A percentile compares a stretch with the other conserved stretches of the same genome.
Conservation (phyloP, 2,888 invertebrate genomes). For the Lycophotia porphyrea region DNA sequence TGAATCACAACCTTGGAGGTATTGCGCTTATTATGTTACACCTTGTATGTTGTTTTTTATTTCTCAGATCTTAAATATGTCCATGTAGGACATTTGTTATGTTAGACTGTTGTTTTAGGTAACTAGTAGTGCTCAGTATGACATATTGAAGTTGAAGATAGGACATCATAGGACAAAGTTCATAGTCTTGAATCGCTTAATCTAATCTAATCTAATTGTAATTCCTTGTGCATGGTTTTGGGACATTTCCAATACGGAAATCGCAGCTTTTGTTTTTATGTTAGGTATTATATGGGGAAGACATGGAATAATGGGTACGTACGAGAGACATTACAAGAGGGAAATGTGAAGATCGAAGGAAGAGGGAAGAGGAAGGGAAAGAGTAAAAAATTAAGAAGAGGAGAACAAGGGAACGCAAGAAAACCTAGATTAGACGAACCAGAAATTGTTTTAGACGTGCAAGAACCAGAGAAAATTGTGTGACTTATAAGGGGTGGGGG, state of each 20-base stretch:
- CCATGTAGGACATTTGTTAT: neutral
- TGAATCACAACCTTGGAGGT: neutral
- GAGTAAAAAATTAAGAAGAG: neutral
- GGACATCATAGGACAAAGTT: neutral
- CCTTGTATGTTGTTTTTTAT: neutral
- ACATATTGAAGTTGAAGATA: neutral
- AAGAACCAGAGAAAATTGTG: neutral
- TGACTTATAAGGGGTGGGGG: neutral
- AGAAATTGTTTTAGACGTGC: neutral
- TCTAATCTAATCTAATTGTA: neutral
- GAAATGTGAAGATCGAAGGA: neutral
- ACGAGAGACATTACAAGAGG: neutral
- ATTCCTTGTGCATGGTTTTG: constrained; percentile 6
- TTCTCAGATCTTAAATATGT: neutral
- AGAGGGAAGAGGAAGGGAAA: neutral
- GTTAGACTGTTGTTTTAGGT: neutral
- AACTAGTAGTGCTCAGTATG: neutral
- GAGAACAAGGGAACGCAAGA: no score
- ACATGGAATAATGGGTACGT: neutral
- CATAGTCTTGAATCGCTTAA: neutral
- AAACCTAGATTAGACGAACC: neutral
- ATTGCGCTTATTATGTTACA: neutral
- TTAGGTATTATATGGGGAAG: neutral
- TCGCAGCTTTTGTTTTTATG: neutral
- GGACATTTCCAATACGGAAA: neutral